A percentile compares a stretch with the other conserved stretches of the same genome.
phyloP scores from a whole-genome alignment of 2,797 vertebrate species.

The Serranus cabrilla region DNA sequence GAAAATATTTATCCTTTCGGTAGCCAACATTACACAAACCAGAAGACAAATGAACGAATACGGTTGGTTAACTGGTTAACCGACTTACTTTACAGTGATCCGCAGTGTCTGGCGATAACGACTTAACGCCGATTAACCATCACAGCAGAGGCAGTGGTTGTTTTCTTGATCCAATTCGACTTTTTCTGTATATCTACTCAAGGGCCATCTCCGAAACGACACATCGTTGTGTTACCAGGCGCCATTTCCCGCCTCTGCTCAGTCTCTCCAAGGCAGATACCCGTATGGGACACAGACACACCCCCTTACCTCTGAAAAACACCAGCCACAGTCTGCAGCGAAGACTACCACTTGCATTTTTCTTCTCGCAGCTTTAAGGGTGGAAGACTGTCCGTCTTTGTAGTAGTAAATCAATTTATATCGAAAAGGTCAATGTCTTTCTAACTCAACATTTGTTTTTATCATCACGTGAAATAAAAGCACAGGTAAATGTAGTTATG shows the following conservation, averaged over 20 bases:
- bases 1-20: slow-evolving; percentile 42
- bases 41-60: slow-evolving; percentile 21
- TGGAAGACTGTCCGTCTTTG: background rate
- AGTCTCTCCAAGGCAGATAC: slow-evolving; percentile 76
- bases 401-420: background rate
- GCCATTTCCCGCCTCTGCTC: slow-evolving; percentile 87
- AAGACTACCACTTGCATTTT: background rate
- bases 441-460: background rate
- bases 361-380: slow-evolving; percentile 3
- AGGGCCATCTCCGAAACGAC: slow-evolving; percentile 71
- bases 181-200: slow-evolving; percentile 58
- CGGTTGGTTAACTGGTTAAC: background rate
- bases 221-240: slow-evolving; percentile 82
- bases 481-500: background rate
- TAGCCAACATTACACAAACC: slow-evolving; percentile 54
- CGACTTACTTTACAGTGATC: slow-evolving; percentile 78
- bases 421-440: background rate
- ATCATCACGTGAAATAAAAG: background rate
- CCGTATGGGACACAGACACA: slow-evolving; percentile 85
- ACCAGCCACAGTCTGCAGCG: slow-evolving; percentile 45
- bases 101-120: slow-evolving; percentile 58
- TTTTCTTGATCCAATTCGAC: slow-evolving; percentile 45
- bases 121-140: slow-evolving; percentile 65
- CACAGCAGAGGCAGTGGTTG: slow-evolving; percentile 49
- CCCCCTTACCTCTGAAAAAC: slow-evolving; percentile 78